phyloP scores from a whole-genome alignment of 2,888 invertebrate genomes.

The Clostera curtula region DNA sequence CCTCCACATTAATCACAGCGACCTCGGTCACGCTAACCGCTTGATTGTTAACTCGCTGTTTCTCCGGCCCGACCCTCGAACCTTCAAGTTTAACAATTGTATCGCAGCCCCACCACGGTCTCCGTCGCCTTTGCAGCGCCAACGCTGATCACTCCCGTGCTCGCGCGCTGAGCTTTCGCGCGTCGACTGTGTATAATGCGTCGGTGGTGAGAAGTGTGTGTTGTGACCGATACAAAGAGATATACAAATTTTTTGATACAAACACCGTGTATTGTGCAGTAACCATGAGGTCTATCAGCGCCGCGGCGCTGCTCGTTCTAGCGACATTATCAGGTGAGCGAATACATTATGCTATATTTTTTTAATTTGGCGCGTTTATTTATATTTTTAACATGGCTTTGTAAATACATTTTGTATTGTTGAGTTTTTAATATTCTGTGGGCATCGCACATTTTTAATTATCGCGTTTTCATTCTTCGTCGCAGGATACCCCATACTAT shows the following conservation, averaged over 20 bases:
- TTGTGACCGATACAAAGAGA: conserved; percentile 48
- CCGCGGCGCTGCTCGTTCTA: conserved; percentile 45
- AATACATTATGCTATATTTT: neutral
- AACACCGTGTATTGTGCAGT: conserved; percentile 41
- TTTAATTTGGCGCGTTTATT: conserved; percentile 1
- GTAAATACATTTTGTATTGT: too few relatives aligned
- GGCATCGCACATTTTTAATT: too few relatives aligned
- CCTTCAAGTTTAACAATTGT: conserved; percentile 39
- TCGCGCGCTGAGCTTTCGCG: conserved; percentile 65
- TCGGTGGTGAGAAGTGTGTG: conserved; percentile 66
- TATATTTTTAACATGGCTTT: too few relatives aligned
- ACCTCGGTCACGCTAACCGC: too few relatives aligned
- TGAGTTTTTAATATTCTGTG: too few relatives aligned
- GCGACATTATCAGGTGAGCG: conserved; percentile 56
- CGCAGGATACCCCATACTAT: too few relatives aligned
- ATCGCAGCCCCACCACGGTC: conserved; percentile 39
- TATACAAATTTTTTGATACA: conserved; percentile 24
- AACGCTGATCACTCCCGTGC: conserved; percentile 41
- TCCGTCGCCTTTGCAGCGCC: conserved; percentile 17
- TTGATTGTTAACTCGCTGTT: conserved; percentile 13
- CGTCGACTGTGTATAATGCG: conserved; percentile 54
- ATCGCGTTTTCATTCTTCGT: too few relatives aligned
- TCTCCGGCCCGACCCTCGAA: conserved; percentile 17
- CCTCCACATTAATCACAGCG: too few relatives aligned
- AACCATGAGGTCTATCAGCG: conserved; percentile 58